Percentiles rank a stretch among this genome's conserved stretches.
Evolutionary conservation across 2,113 vertebrate genomes (phyloP).

Genomic region (Xiphophorus maculatus): DNA sequence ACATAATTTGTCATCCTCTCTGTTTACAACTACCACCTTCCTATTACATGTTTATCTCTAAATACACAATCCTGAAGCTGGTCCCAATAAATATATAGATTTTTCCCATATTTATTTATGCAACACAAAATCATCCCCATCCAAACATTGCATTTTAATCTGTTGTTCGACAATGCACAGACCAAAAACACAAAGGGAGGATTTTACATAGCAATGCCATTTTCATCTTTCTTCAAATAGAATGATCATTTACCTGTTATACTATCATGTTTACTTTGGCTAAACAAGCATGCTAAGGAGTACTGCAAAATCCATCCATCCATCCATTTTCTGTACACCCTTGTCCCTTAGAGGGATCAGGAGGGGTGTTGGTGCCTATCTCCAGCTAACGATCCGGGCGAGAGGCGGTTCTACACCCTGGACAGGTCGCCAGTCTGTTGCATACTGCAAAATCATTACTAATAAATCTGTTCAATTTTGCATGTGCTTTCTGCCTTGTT

Average conservation of each 20-base stretch:
- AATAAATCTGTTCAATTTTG: too few species aligned
- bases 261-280: too few species aligned
- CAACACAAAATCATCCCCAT: background rate
- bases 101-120: background rate
- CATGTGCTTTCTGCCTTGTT: too few species aligned
- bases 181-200: background rate
- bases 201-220: background rate
- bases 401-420: too few species aligned
- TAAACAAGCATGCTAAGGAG: too few species aligned
- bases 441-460: too few species aligned
- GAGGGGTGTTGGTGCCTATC: too few species aligned
- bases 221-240: background rate
- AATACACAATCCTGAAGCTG: constrained; percentile 4
- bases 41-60: constrained; percentile 7
- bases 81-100: constrained; percentile 1
- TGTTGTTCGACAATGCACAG: background rate
- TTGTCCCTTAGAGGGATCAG: too few species aligned
- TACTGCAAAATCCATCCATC: too few species aligned
- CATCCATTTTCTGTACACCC: too few species aligned
- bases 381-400: too few species aligned
- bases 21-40: constrained; percentile 10
- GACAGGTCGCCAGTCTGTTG: too few species aligned
- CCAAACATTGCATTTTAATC: constrained; percentile 13
- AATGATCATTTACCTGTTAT: background rate
- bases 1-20: constrained; percentile 25